Base-by-base conservation (phyloP, 2,113 vertebrate genomes). In the Cinclus cinclus region DNA sequence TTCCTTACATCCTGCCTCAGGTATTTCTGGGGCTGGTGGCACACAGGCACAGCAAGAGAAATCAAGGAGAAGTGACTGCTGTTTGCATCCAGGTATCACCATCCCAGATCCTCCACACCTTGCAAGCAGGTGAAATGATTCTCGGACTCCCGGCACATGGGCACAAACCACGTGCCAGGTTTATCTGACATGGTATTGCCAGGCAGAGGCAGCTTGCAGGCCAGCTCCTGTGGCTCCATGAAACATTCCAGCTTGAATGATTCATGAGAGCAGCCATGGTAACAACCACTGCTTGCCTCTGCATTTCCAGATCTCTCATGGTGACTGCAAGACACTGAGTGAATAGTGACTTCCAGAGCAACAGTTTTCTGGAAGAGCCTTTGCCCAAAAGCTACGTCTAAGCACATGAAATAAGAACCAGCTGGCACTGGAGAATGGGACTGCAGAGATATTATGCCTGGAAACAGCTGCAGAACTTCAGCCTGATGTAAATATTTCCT, bases 391-490 rank as follows among this genome's bases (percentile, higher is more conserved):
- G 27, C 28, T 3, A 2, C 30, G 75, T 89, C 59, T 91, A 77
- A 49, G 47, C n/a, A 74, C 39, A 9, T 0, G 1, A 53, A 94
- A 69, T 27, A 70, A 69, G 55, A 39, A 59, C 42, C 39, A 94
- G 27, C 80, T 89, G 87, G 73, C 73, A 70, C 33, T 59, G 35
- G 16, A 91, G 83, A 77, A 58, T 8, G 33, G 30, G 27, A 16
- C 41, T 41, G 33, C 42, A 87, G 73, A 89, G 77, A 55, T 55
- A 35, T 11, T 49, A 39, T 24, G 35, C 19, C 47, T 76, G 55
- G 64, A 46, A 82, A 78, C 52, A 89, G 52, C 37, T 92, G 74
- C 65, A 91, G 56, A 87, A 84, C 49, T 92, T 78, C 74, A 95
- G 33, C 52, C 68, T 33, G 30, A 24, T 58, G 37, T 53, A 80